Base-by-base conservation (phyloP, 53 echinoderm and acorn worm genomes). In the Stichopus horrens region DNA sequence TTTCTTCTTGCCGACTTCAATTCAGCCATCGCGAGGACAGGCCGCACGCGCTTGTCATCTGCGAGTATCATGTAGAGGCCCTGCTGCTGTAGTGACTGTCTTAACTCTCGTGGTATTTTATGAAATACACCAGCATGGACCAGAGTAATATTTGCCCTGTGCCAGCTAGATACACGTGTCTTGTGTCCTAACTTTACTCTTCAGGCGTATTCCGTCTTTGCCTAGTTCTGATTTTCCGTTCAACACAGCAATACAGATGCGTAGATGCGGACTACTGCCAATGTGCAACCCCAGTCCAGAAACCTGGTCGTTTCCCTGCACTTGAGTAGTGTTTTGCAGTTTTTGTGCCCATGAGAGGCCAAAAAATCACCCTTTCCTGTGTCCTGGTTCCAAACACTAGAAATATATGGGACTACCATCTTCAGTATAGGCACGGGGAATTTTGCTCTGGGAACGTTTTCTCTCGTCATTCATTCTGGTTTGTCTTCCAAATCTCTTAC, bases 361-460 rank as follows among this genome's bases (percentile, higher is more conserved):
- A 56, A 68, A 37, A 68, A 86, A 22, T 86, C 37, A 63, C 73
- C 21, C 86, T 86, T 86, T 86, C 63, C 54, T 57, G 51, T 86
- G 86, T 5, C 86, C 86, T 16, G 73, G 66, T 63, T 86, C 52
- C 54, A 2, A 52, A 14, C 86, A 86, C 14, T 63, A 0, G 86
- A 86, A 86, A 65, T 20, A 80, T 51, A 55, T 80, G 8, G 83
- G 83, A 23, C 8, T 23, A 18, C 59, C 83, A 58, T 83, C 83
- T n/a, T 83, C 83, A 7, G 59, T 58, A 4, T 83, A 19, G 5
- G 83, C 19, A 7, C 54, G 81, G 5, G 4, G 13, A 0, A 13
- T 7, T n/a, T 3, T 75, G 75, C 4, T 14, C 21, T 75, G 4
- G 18, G 8, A 8, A 23, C 75, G 21, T 20, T n/a, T n/a, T 59